Evolutionary conservation across 1,140 invertebrate genomes (phyloP), one percentile per base, ranked within the genome.

Genomic region (Nasonia giraulti): DNA sequence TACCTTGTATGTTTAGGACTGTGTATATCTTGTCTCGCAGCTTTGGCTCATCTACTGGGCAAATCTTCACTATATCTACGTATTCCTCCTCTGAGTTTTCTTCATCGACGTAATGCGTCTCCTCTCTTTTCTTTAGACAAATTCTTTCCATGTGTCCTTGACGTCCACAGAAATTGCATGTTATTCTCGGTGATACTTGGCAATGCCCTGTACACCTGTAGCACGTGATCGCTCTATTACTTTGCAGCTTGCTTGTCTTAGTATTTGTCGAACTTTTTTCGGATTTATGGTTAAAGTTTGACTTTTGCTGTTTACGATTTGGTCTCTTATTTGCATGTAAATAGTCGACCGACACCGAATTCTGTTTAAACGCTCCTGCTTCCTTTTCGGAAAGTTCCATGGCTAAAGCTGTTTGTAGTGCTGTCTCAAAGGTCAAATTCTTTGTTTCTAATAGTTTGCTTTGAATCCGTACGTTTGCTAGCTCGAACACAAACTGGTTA

Each of bases 381-480:
- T 81, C 80, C 37, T 71, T 71, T 40, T 73, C 69, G 1, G 0
- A n/a, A 5, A 71, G 12, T 27, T 81, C 79, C 79, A 81, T 81
- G 4, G 79, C 66, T 11, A 47, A 11, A 2, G 79, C 79, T 11
- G 68, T 81, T n/a, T 40, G 3, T 69, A 81, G 3, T 27, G 79
- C 79, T 73, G 7, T 81, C 5, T 71, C 68, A 20, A 44, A 81
- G 10, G 66, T 73, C n/a, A 81, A 50, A 44, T 50, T 33, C n/a
- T 71, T 50, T 8, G 80, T 81, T 37, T 81, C 80, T 0, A 81
- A 33, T 6, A 81, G 33, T 20, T 68, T 40, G 37, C 69, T 71
- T 47, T 55, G 80, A 44, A 81, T 81, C 17, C 66, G 12, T 47
- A 11, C 6, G 47, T 71, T 81, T 44, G n/a, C 17, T 44, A 81